Percentiles rank a stretch among this genome's conserved stretches.
phyloP scores from a whole-genome alignment of 2,888 invertebrate species.

The Eurytoma adleriae region DNA sequence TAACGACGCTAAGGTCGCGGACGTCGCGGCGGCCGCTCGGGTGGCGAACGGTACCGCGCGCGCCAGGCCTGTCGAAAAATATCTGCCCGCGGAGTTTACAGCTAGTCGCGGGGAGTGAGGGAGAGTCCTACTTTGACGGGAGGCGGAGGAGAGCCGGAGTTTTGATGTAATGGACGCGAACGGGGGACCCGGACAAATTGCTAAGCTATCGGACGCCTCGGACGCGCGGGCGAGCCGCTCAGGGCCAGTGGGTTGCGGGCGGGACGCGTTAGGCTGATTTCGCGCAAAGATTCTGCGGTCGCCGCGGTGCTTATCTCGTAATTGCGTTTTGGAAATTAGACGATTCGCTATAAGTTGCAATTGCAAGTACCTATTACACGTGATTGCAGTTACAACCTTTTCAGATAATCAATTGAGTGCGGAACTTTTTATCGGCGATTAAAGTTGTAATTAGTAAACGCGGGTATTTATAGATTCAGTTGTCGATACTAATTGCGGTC shows the following conservation, averaged over 20 bases:
- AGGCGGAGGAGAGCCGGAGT: background rate
- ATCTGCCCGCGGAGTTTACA: slow-evolving; percentile 31
- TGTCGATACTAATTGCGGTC: no score
- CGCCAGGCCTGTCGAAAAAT: slow-evolving; percentile 57
- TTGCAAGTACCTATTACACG: no score
- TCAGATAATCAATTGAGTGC: no score
- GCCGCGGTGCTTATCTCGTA: no score
- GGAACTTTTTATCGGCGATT: no score
- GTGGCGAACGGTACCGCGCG: slow-evolving; percentile 4
- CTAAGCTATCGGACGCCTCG: slow-evolving; percentile 14
- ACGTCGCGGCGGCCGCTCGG: slow-evolving; percentile 10
- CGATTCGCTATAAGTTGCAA: no score
- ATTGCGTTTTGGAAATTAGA: no score
- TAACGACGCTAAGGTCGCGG: slow-evolving; percentile 20
- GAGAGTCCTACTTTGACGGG: slow-evolving; percentile 22
- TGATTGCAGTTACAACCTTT: no score
- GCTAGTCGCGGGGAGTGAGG: slow-evolving; percentile 9
- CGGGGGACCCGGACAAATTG: slow-evolving; percentile 26
- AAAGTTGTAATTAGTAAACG: no score
- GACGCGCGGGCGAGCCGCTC: slow-evolving; percentile 2
- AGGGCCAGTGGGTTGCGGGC: background rate
- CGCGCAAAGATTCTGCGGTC: no score
- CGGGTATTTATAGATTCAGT: no score
- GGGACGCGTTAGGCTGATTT: background rate
- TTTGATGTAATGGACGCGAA: slow-evolving; percentile 41